Evolutionary conservation across 2,888 invertebrate genomes (phyloP), one percentile per base, ranked within the genome.

Genomic region (Aquatica leii): DNA sequence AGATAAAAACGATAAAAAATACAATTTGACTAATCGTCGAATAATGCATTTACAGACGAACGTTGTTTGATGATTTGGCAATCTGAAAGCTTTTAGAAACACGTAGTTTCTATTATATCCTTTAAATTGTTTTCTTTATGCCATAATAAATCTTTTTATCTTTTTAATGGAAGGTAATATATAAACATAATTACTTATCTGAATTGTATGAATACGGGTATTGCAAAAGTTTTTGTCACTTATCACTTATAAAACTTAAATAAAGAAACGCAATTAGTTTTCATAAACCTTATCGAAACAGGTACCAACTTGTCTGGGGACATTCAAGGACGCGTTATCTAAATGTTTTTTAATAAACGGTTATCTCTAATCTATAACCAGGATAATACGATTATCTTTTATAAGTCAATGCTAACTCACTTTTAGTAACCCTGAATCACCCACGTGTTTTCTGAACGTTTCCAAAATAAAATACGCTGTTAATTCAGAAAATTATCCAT

Each of bases 271-370:
- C n/a, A n/a, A 24, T 24, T 24, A 24, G n/a, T 24, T 24, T 24
- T 24, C 6, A 6, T 24, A 6, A 24, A 24, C 4, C 24, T 24
- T 24, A 24, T 24, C 24, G 9, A 37, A 37, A 41, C 54, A 59
- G 63, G 63, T 63, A 55, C 63, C 63, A 55, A 54, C 50, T 43
- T 50, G 63, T 63, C 63, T 63, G 20, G 49, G 50, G 35, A 34
- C 59, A 31, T 40, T 34, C 52, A 59, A 59, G 63, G 58, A 41
- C 59, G 40, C 37, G 41, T 57, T 63, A 63, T 63, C 63, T 53
- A 53, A 58, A 59, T 58, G 43, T 41, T 31, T 63, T 58, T 53
- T 62, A 5, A 34, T 14, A 35, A 15, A 24, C 24, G 6, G 2
- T 52, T 62, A 62, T 62, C 62, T 46, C n/a, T 21, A 56, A 43